A percentile compares a stretch with the other conserved stretches of the same genome.
phyloP scores from a whole-genome alignment of 2,113 vertebrate species.

The Neolamprologus ventralis region DNA sequence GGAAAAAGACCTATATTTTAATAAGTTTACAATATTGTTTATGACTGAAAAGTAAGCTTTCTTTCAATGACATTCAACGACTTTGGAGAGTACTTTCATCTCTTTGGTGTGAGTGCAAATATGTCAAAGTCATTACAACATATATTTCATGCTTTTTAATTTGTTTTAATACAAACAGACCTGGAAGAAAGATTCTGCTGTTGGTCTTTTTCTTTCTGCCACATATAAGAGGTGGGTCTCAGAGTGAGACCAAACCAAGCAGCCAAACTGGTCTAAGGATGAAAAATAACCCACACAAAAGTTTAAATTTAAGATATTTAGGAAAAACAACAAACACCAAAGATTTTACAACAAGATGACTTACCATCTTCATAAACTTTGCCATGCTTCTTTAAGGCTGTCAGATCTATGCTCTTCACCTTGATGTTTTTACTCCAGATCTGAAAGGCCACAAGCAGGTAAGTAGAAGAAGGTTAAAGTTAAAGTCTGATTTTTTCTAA shows the following conservation, averaged over 20 bases:
- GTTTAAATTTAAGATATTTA: neutral
- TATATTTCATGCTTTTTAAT: neutral
- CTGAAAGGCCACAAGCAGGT: conserved; percentile 52
- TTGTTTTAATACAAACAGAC: conserved; percentile 21
- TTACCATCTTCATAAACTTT: conserved; percentile 88
- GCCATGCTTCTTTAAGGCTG: conserved; percentile 86
- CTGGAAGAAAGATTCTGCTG: conserved; percentile 92
- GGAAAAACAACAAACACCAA: neutral
- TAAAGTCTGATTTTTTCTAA: neutral
- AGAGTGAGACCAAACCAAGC: conserved; percentile 94
- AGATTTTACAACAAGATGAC: neutral
- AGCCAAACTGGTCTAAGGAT: conserved; percentile 86
- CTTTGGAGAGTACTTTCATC: neutral
- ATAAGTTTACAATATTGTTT: neutral
- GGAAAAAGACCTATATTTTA: neutral
- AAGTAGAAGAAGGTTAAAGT: neutral
- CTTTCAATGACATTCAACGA: neutral
- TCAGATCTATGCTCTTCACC: conserved; percentile 87
- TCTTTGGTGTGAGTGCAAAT: neutral
- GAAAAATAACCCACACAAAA: neutral
- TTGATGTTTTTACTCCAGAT: conserved; percentile 93
- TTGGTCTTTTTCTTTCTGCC: conserved; percentile 91
- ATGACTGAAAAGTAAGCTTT: neutral
- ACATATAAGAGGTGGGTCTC: conserved; percentile 95
- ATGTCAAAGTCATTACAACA: neutral